phyloP scores from a whole-genome alignment of 1,140 invertebrate species.

The Nephila pilipes region DNA sequence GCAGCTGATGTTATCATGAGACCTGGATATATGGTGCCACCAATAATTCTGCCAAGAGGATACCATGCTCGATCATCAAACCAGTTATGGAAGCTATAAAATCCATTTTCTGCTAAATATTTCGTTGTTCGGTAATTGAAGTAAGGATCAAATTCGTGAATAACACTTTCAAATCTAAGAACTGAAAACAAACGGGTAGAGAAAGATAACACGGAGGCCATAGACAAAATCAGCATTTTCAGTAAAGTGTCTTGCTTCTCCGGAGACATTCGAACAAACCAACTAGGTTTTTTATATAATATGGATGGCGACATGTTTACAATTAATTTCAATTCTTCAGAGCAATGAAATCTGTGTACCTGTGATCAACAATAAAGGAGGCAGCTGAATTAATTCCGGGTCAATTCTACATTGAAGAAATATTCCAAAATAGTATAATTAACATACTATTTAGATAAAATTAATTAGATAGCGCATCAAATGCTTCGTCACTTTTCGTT shows the following conservation, averaged over 20 bases:
- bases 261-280: constrained; percentile 83
- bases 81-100: constrained; percentile 99
- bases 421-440: not conserved
- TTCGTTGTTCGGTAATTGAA: constrained; percentile 99
- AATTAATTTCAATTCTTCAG: not conserved
- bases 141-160: constrained; percentile 99
- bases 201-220: constrained; percentile 96
- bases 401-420: not conserved
- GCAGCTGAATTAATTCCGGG: not conserved
- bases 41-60: constrained; percentile 97
- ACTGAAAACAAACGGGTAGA: constrained; percentile 97
- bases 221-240: constrained; percentile 93
- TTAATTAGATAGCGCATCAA: not conserved
- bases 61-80: constrained; percentile 99
- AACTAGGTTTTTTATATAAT: constrained; percentile 72
- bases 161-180: constrained; percentile 97
- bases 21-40: constrained; percentile 97
- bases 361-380: not conserved
- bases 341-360: not conserved
- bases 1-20: constrained; percentile 98
- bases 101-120: constrained; percentile 96
- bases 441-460: not conserved
- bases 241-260: constrained; percentile 97
- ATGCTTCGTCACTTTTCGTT: not conserved
- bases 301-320: constrained; percentile 17